Base-by-base conservation (phyloP, 2,797 vertebrate genomes). In the Peromyscus attwateri region DNA sequence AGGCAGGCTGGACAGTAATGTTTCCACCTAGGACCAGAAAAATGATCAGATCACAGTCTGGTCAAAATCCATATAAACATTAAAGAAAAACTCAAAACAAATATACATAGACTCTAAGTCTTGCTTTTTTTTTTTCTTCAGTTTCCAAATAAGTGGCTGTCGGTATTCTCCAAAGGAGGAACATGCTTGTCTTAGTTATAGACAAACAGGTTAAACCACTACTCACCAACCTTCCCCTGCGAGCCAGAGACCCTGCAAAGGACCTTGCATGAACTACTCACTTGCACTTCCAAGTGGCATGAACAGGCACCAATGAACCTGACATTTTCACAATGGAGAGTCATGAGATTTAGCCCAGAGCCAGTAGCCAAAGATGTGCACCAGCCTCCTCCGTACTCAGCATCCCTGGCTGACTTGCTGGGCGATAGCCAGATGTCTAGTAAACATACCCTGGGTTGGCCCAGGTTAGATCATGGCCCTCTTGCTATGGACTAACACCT, bases 121-220 rank as follows among this genome's bases (percentile, higher is more conserved):
- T 88, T 40, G 68, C 14, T 73, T 82, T 52, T 62, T 21, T 66
- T 70, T 21, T 40, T 13, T 52, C 14, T 52, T 52, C n/a, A 37
- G 31, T 31, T 43, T 71, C 84, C 46, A 71, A 21, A 29, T 4
- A 16, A 0, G 6, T 31, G 19, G 90, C 60, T 52, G 2, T 49
- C 6, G 21, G 60, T 52, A 1, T 21, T 12, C 27, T 7, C 68
- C 10, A 0, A 3, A 1, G 4, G 13, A 83, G 76, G 43, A 70
- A n/a, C 60, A n/a, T 1, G 0, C 49, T 2, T 12, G 1, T 25
- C 40, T 3, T 31, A 27, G 4, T 2, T 77, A 31, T 0, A 37
- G 43, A 34, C 49, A 25, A 23, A 85, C 16, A 37, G 49, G 23
- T 13, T 21, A 57, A 75, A 27, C 43, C 34, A 40, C 46, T 21